Evolutionary conservation across 2,888 invertebrate genomes (phyloP), one percentile per base, ranked within the genome.

Genomic region (Amphipyra berbera): DNA sequence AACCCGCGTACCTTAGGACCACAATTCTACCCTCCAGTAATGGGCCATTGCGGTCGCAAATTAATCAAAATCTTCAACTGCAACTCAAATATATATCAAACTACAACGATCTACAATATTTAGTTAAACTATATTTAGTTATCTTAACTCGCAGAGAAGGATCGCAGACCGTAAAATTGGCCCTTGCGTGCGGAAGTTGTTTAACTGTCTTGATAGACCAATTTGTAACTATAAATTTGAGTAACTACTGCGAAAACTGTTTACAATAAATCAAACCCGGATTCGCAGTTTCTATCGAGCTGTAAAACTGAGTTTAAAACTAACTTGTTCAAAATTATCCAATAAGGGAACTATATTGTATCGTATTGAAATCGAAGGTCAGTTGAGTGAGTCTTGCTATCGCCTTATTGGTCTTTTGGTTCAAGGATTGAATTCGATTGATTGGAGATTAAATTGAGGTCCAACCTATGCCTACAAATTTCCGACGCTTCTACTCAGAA

Each of bases 181-280:
- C 65, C 63, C 66, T 62, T 73, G 60, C 75, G 75, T 78, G 63
- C 80, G 80, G 75, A 79, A 79, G 60, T 77, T 66, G 60, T 68
- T 77, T 73, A 66, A 66, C 61, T 52, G 68, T 68, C 71, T 79
- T 78, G 65, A 79, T 80, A 78, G 74, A 61, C 78, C 80, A 77
- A 78, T 78, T 78, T 78, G 80, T 79, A 73, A 70, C 74, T 61
- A 79, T 78, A 77, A 80, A 73, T 79, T 55, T 63, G 47, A 48
- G 59, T 68, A 73, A 73, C 65, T 70, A 59, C 61, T 59, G 33
- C 46, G 48, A 73, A 73, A 77, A 73, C 70, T 70, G 56, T 79
- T 33, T 35, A 60, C 14, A 50, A 70, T 78, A 77, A 80, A 79
- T 79, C 63, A 78, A 58, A 62, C 45, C 59, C 41, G 50, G 61